Evolutionary conservation across 2,888 invertebrate species (phyloP).

Genomic region (Dicycla oo): DNA sequence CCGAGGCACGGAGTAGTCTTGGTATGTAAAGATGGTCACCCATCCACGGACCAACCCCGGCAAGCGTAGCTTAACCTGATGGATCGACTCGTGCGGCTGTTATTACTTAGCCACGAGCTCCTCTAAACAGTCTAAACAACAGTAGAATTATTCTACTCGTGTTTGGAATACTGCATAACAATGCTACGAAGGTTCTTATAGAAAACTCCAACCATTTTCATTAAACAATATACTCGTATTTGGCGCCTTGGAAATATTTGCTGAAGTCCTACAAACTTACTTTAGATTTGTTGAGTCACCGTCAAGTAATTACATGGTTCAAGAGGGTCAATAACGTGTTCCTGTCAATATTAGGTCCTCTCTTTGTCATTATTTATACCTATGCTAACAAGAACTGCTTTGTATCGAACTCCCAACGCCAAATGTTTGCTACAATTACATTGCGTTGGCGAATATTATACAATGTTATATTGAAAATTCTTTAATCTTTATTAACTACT

Average conservation of each 20-base stretch:
- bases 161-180: not conserved
- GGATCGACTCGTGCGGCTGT: too few species aligned
- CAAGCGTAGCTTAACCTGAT: too few species aligned
- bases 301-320: conserved; percentile 34
- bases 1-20: too few species aligned
- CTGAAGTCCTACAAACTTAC: conserved; percentile 19
- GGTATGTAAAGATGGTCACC: too few species aligned
- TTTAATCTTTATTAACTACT: not conserved
- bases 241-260: conserved; percentile 19
- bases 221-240: not conserved
- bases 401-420: conserved; percentile 14
- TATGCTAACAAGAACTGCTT: conserved; percentile 19
- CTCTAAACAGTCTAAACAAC: too few species aligned
- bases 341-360: conserved; percentile 30
- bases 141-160: conserved; percentile 10
- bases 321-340: conserved; percentile 24
- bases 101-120: too few species aligned
- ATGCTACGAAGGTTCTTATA: not conserved
- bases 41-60: too few species aligned
- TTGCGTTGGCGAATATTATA: not conserved
- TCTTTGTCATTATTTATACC: conserved; percentile 24
- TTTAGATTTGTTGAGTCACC: conserved; percentile 27
- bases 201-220: conserved; percentile 5
- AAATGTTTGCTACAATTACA: conserved; percentile 5
- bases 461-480: not conserved